phyloP scores from a whole-genome alignment of 1,140 invertebrate species.

The Coptotermes formosanus region DNA sequence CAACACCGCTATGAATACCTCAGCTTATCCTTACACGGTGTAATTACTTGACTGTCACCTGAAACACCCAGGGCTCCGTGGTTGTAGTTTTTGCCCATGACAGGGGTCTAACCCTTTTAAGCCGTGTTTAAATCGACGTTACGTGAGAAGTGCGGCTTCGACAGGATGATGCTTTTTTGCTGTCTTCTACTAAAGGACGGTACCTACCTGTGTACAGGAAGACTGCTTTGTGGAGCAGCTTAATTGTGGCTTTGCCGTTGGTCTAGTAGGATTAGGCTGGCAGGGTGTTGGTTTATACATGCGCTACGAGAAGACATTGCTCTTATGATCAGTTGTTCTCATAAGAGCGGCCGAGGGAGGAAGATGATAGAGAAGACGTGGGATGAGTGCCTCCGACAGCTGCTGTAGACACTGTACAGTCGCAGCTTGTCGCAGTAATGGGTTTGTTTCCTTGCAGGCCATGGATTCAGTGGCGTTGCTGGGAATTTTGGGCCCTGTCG shows the following conservation, averaged over 20 bases:
- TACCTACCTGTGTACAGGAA: too few species aligned
- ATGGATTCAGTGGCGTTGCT: too few species aligned
- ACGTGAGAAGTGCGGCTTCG: neutral
- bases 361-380: neutral
- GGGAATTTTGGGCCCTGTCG: too few species aligned
- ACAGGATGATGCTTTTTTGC: neutral
- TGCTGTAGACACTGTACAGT: neutral
- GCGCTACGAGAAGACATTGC: neutral
- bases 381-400: neutral
- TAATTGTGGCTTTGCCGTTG: too few species aligned
- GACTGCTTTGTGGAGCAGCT: too few species aligned
- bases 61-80: neutral
- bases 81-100: neutral
- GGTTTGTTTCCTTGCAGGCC: too few species aligned
- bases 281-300: neutral
- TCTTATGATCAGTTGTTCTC: neutral
- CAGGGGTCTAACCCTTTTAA: neutral
- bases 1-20: too few species aligned
- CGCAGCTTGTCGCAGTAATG: neutral
- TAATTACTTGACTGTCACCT: neutral
- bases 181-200: neutral
- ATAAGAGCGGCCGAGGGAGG: neutral
- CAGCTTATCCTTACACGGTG: too few species aligned
- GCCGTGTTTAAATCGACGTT: neutral
- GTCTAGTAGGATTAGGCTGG: neutral